Base-by-base conservation (phyloP, 2,113 vertebrate species). In the Onychorhynchus coronatus region DNA sequence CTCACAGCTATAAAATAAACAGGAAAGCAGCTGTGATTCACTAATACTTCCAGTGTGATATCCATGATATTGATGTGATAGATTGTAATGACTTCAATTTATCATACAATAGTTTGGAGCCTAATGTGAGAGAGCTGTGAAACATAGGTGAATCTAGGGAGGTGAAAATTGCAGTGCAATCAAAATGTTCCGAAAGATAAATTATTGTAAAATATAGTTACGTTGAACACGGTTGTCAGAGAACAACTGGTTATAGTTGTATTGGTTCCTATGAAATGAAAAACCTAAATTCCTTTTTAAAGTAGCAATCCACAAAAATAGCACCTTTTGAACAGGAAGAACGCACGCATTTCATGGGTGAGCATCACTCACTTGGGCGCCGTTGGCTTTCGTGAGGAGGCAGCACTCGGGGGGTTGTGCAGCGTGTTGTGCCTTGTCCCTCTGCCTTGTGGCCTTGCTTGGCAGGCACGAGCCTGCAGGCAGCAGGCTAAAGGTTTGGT, bases 361-460 rank as follows among this genome's bases (percentile, higher is more conserved):
- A 77, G 61, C 35, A 28, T 42, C 67, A 23, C 30, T 24, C 27
- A 8, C 33, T 33, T 28, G 67, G 49, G 37, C 28, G 7, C 58
- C 19, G 15, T 6, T 68, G 62, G 58, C 44, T 53, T 58, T 50
- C 59, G 42, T 47, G 63, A 63, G 55, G 49, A 71, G 46, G 46
- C 4, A 31, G 53, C 84, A 63, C 1, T 39, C 0, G 0, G 11
- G 58, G 11, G 24, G 71, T 61, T 50, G 28, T 39, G 17, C 39
- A 20, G 47, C 1, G 0, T 28, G 3, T 13, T 49, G 20, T 42
- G 41, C 41, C 53, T 25, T 25, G 6, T 56, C 17, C 67, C 67
- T 67, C 12, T 71, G 39, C n/a, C 27, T 23, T 4, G 25, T 42
- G 72, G 52, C 50, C 59, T 33, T 39, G 35, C 65, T 30, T 11